These are phyloP conservation scores for Sebastes nivosus DNA, from an alignment of 2,797 vertebrate species.

Conservation along the genomic window DNA sequence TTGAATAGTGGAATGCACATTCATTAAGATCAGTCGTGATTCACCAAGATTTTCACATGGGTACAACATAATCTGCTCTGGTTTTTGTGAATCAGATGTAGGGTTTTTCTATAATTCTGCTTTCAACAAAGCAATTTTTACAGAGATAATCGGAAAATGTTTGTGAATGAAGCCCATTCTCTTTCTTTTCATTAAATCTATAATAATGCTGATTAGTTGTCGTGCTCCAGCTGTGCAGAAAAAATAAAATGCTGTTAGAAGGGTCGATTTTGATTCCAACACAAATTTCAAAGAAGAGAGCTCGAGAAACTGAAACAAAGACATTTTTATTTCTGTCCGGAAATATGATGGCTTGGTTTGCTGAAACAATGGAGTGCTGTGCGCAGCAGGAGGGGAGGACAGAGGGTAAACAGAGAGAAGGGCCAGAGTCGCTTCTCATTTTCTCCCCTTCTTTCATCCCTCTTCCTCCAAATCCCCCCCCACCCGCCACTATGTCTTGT, in stretches of 20 bases:
- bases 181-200: not conserved
- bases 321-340: constrained; percentile 15
- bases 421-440: constrained; percentile 38
- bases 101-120: not conserved
- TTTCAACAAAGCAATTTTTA: not conserved
- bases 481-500: constrained; percentile 44
- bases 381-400: constrained; percentile 24
- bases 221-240: not conserved
- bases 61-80: not conserved
- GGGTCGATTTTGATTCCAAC: constrained; percentile 8
- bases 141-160: not conserved
- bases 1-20: not conserved
- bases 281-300: constrained; percentile 5
- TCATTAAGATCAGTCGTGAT: not conserved
- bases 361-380: not conserved
- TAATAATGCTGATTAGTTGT: not conserved
- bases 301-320: constrained; percentile 8
- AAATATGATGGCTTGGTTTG: constrained; percentile 19
- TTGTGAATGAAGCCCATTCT: not conserved
- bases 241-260: not conserved
- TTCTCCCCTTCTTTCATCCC: constrained; percentile 58
- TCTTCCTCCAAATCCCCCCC: constrained; percentile 35
- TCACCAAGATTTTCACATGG: not conserved
- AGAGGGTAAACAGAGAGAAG: constrained; percentile 36
- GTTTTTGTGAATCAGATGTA: not conserved